Base-by-base conservation (phyloP, 2,888 invertebrate genomes). In the Drepanosiphum platanoidis region DNA sequence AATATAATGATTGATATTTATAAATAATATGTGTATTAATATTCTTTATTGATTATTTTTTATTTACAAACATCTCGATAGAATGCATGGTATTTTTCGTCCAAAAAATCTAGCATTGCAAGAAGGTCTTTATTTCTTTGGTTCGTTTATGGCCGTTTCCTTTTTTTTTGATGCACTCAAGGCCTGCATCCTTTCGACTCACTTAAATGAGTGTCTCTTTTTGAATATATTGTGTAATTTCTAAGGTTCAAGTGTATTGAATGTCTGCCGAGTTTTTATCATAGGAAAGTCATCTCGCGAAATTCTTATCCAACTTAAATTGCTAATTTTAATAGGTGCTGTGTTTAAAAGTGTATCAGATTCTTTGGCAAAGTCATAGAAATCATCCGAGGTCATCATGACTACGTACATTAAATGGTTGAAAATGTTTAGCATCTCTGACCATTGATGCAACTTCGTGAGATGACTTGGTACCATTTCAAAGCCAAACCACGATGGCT, bases 391-490 rank as follows among this genome's bases (percentile, higher is more conserved):
- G 39, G 39, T 71, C 71, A 71, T 71, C 39, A 39, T 71, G 13
- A 71, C 71, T 27, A 71, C n/a, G n/a, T n/a, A n/a, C 27, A 71
- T 42, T 71, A 71, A 71, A 71, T 15, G 39, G 71, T 71, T 71
- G n/a, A 71, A 71, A 71, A 71, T 71, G 39, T 71, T 71, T 71
- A 71, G 39, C 71, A 42, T 71, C 71, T 71, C 71, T 68, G 68
- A 68, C 34, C 13, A 71, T 42, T 71, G 39, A 5, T 71, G 71
- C 71, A 11, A 42, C 71, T 71, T 71, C 71, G 66, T 34, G 32
- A 13, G 66, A 66, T 66, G 66, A 66, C 66, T 66, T 66, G 32
- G 66, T 66, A 66, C 66, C 66, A 34, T 66, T 66, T 34, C 66
- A 66, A 66, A 66, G 32, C 32, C 66, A 66, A 66, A 66, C 66